Base-by-base conservation (phyloP, 2,113 vertebrate genomes). In the Sinocyclocheilus rhinocerous region DNA sequence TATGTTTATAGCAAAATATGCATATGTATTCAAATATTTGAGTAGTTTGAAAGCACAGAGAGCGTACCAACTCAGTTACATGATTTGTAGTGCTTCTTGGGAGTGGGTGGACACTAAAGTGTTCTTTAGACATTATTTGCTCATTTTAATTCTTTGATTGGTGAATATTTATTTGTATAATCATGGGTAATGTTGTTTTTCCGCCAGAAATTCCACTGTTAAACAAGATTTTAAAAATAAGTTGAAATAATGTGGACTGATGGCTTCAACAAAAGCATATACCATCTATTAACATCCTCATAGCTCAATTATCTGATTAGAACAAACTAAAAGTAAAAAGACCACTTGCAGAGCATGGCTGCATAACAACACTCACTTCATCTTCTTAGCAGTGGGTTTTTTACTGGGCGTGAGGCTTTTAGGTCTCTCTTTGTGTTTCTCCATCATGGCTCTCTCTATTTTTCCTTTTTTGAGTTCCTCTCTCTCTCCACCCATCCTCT, bases 361-460 rank as follows among this genome's bases (percentile, higher is more conserved):
- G 48, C 48, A 13, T 50, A 50, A 50, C 0, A 50, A 39, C 20
- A 90, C 89, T 84, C 86, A 90, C 89, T 90, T 90, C 6, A 88
- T 88, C 83, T 90, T 90, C 57, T 90, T 90, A 6, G 77, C 77
- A 16, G 85, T 57, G 24, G 87, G 89, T 67, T 90, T 90, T 83
- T 90, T 90, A 67, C 73, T 88, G 45, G 81, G 52, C 26, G 82
- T 83, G 29, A 84, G 84, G 63, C 83, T 79, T 39, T 88, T 90
- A 22, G 88, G 87, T 63, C 52, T 87, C 72, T 82, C 89, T 69
- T 88, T 90, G 85, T 86, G 84, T 50, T 88, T 90, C 29, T 86
- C 85, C 83, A 67, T 84, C 69, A 84, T 75, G 15, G 85, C 63
- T 39, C 65, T 39, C 63, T 89, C 88, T 20, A 87, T 76, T 77